A percentile compares a stretch with the other conserved stretches of the same genome.
Evolutionary conservation across 2,888 invertebrate genomes (phyloP).

Genomic region (Calliopum simillimum): DNA sequence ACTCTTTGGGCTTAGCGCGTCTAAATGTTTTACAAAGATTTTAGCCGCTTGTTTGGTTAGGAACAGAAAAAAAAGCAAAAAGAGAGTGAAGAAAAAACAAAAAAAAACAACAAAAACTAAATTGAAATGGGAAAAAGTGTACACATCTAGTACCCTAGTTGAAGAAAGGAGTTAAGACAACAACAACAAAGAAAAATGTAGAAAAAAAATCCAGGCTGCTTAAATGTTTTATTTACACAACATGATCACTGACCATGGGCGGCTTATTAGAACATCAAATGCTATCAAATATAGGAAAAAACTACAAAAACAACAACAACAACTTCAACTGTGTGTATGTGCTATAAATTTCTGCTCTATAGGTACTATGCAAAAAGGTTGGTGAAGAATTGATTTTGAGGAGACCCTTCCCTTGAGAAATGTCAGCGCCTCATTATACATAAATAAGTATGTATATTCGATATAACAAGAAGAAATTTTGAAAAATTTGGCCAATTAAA

Average conservation of each 20-base stretch:
- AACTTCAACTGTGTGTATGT: no score
- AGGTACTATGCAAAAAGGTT: no score
- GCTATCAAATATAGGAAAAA: slow-evolving; percentile 5
- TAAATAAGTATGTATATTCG: no score
- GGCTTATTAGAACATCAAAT: slow-evolving; percentile 41
- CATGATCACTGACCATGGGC: slow-evolving; percentile 38
- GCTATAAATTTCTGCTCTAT: no score
- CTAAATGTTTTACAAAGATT: slow-evolving; percentile 19
- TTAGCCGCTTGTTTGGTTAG: slow-evolving; percentile 21
- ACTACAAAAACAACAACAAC: background rate
- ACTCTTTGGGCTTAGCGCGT: background rate
- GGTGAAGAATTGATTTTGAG: no score
- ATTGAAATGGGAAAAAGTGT: background rate
- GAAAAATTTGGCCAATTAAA: no score
- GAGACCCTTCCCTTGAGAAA: no score
- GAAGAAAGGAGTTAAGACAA: background rate
- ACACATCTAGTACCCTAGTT: no score
- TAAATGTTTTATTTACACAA: slow-evolving; percentile 42
- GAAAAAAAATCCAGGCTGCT: slow-evolving; percentile 26
- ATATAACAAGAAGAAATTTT: no score
- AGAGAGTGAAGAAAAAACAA: background rate
- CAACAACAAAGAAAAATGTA: background rate
- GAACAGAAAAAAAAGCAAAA: background rate
- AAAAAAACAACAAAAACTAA: background rate
- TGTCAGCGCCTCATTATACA: no score